phyloP scores from a whole-genome alignment of 2,888 invertebrate genomes.

The Acrocera orbiculus region DNA sequence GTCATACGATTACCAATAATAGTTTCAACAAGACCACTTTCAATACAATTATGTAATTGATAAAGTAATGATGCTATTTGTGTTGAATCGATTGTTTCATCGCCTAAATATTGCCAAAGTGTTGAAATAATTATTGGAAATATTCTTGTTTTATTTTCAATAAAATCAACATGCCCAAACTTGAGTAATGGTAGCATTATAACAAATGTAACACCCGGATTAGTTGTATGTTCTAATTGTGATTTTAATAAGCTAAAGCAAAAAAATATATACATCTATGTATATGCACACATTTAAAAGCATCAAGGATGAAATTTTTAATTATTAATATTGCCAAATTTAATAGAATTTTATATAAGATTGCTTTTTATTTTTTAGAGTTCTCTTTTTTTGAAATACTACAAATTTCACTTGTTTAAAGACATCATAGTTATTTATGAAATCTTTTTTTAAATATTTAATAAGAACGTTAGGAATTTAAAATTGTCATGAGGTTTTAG shows the following conservation, averaged over 20 bases:
- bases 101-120: constrained; percentile 51
- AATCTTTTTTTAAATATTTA: not conserved
- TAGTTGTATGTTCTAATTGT: constrained; percentile 30
- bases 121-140: constrained; percentile 48
- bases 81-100: constrained; percentile 20
- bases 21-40: constrained; percentile 45
- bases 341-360: too few relatives aligned
- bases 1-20: constrained; percentile 39
- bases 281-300: too few relatives aligned
- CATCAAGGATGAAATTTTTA: too few relatives aligned
- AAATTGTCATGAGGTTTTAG: too few relatives aligned
- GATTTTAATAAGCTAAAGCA: constrained; percentile 24
- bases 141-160: constrained; percentile 48
- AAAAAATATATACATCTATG: too few relatives aligned
- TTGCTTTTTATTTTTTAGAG: too few relatives aligned
- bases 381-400: too few relatives aligned
- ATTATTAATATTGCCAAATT: too few relatives aligned
- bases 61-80: constrained; percentile 47
- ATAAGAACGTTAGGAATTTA: not conserved
- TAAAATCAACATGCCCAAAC: constrained; percentile 43
- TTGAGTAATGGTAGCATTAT: constrained; percentile 52
- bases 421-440: not conserved
- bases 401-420: too few relatives aligned
- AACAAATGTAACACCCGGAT: constrained; percentile 42
- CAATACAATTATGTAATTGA: constrained; percentile 55